A percentile compares a stretch with the other conserved stretches of the same genome.
Evolutionary conservation across 1,140 invertebrate genomes (phyloP).

Genomic region (Drosophila funebris): DNA sequence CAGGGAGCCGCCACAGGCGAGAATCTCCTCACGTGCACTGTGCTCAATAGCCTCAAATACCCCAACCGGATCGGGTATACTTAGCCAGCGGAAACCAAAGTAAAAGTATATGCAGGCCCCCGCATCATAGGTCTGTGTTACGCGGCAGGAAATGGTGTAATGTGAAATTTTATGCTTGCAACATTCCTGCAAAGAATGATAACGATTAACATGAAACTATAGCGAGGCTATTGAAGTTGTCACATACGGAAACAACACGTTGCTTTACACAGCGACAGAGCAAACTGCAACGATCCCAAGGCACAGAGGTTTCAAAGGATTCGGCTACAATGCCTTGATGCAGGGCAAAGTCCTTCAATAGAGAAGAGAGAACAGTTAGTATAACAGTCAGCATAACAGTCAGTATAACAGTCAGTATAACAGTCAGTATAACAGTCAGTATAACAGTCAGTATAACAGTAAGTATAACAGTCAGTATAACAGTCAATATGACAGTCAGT

Average conservation of each 20-base stretch:
- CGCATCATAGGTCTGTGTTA: slow-evolving; percentile 98
- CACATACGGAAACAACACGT: slow-evolving; percentile 85
- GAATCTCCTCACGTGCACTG: slow-evolving; percentile 95
- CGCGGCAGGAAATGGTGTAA: slow-evolving; percentile 91
- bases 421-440: too few relatives aligned
- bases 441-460: neutral
- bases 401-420: too few relatives aligned
- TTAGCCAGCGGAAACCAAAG: slow-evolving; percentile 94
- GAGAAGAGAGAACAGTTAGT: slow-evolving; percentile 68
- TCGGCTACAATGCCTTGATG: slow-evolving; percentile 96
- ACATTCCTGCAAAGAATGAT: slow-evolving; percentile 87
- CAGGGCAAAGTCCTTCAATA: slow-evolving; percentile 95
- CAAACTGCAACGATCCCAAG: slow-evolving; percentile 95
- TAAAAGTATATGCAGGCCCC: slow-evolving; percentile 99
- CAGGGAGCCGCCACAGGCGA: slow-evolving; percentile 95
- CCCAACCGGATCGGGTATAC: slow-evolving; percentile 89
- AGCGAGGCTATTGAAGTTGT: neutral
- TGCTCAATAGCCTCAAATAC: slow-evolving; percentile 93
- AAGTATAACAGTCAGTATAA: neutral
- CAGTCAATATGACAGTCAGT: too few relatives aligned
- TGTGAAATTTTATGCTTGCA: slow-evolving; percentile 86
- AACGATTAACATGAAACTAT: too few relatives aligned
- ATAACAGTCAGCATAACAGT: neutral
- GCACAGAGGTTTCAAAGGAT: slow-evolving; percentile 99
- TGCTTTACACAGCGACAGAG: slow-evolving; percentile 96